Conservation (phyloP, 2,888 invertebrate genomes). For the Isotomurus palustris region DNA sequence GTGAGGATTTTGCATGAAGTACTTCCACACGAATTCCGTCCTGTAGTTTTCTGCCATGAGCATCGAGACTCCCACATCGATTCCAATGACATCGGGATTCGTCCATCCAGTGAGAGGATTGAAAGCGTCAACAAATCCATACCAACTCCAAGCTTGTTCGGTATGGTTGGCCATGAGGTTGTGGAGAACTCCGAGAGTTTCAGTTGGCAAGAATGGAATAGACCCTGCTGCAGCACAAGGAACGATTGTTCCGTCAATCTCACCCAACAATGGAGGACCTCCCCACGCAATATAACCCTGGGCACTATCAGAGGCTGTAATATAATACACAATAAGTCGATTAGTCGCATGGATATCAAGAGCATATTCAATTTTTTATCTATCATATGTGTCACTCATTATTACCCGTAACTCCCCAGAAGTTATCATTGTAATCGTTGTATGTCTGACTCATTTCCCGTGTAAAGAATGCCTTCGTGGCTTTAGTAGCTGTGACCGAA, state of each 20-base stretch:
- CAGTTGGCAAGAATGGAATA: constrained; percentile 38
- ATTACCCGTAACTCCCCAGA: constrained; percentile 40
- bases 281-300: constrained; percentile 40
- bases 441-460: constrained; percentile 20
- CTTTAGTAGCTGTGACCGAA: constrained; percentile 38
- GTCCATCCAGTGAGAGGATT: constrained; percentile 38
- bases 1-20: constrained; percentile 38
- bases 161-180: constrained; percentile 34
- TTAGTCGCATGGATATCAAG: background rate
- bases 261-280: constrained; percentile 35
- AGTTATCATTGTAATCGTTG: constrained; percentile 33
- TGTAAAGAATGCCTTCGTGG: constrained; percentile 30
- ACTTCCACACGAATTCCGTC: constrained; percentile 34
- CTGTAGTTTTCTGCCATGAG: constrained; percentile 43
- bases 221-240: constrained; percentile 44
- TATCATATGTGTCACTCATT: too few relatives aligned
- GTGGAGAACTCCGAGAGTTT: constrained; percentile 33
- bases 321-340: too few relatives aligned
- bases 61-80: constrained; percentile 40
- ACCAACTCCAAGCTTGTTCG: constrained; percentile 22
- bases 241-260: constrained; percentile 39
- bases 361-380: background rate
- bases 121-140: constrained; percentile 43
- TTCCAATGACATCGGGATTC: constrained; percentile 42
- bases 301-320: constrained; percentile 36